These are phyloP conservation scores for Paracanthobrama guichenoti DNA, from an alignment of 2,113 vertebrate genomes.

Conservation along the genomic window DNA sequence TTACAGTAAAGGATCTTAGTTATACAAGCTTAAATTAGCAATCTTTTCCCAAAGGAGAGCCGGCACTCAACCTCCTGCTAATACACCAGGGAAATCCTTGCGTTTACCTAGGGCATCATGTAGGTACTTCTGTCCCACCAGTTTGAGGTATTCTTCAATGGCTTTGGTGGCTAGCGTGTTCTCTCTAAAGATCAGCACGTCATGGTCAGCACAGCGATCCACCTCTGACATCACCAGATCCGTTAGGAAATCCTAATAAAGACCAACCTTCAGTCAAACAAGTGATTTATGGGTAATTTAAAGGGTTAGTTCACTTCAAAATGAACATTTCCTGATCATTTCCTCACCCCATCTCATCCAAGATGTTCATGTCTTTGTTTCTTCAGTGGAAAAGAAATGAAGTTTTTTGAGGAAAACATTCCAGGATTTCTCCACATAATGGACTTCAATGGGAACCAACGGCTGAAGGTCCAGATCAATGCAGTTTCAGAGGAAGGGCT, in stretches of 20 bases:
- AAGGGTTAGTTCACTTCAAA: too few species aligned
- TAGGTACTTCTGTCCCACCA: slow-evolving; percentile 95
- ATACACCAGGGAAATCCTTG: neutral
- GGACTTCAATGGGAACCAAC: too few species aligned
- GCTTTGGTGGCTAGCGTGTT: slow-evolving; percentile 97
- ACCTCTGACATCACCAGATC: slow-evolving; percentile 97
- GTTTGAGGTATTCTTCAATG: slow-evolving; percentile 94
- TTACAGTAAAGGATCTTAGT: neutral
- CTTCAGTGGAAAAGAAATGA: too few species aligned
- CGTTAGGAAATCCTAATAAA: slow-evolving; percentile 89
- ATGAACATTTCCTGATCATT: too few species aligned
- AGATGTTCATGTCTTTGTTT: too few species aligned
- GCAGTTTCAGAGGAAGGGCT: too few species aligned
- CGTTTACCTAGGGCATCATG: slow-evolving; percentile 94
- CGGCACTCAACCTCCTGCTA: neutral
- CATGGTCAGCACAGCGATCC: slow-evolving; percentile 92
- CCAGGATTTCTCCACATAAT: too few species aligned
- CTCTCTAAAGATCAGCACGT: slow-evolving; percentile 96
- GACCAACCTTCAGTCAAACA: neutral
- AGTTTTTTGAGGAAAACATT: too few species aligned
- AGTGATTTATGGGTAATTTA: neutral
- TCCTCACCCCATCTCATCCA: too few species aligned
- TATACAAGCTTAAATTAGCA: neutral
- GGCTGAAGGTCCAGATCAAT: too few species aligned
- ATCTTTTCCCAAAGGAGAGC: neutral